phyloP scores from a whole-genome alignment of 2,888 invertebrate genomes.

The Erpobdella octoculata region DNA sequence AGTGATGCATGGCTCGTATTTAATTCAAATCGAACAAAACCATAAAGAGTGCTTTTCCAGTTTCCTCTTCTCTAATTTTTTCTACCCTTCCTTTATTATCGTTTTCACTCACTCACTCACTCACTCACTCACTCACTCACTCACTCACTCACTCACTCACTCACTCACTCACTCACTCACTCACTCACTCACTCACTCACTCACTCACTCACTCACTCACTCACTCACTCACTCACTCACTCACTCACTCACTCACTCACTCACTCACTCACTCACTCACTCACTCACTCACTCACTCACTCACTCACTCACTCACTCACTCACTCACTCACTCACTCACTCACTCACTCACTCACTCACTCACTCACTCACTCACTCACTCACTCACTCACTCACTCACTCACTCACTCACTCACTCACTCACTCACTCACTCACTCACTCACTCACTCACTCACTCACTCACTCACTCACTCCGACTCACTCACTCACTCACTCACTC shows the following conservation, averaged over 20 bases:
- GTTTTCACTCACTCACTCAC: conserved; percentile 30
- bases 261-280: conserved; percentile 2
- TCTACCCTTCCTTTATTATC: too few relatives aligned
- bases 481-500: background rate
- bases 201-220: background rate
- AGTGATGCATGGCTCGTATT: too few relatives aligned
- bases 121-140: conserved; percentile 31
- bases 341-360: too few relatives aligned
- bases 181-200: conserved; percentile 31
- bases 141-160: conserved; percentile 32
- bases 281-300: conserved; percentile 2
- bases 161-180: conserved; percentile 32
- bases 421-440: too few relatives aligned
- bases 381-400: too few relatives aligned
- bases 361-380: too few relatives aligned
- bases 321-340: too few relatives aligned
- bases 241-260: background rate
- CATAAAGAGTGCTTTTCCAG: too few relatives aligned
- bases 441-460: background rate
- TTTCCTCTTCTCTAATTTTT: too few relatives aligned
- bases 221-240: background rate
- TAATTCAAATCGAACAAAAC: too few relatives aligned
- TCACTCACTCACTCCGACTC: background rate
- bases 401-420: too few relatives aligned
- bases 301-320: too few relatives aligned